These are phyloP conservation scores for Cheilosia soror DNA, from an alignment of 2,888 invertebrate genomes.

Conservation along the genomic window DNA sequence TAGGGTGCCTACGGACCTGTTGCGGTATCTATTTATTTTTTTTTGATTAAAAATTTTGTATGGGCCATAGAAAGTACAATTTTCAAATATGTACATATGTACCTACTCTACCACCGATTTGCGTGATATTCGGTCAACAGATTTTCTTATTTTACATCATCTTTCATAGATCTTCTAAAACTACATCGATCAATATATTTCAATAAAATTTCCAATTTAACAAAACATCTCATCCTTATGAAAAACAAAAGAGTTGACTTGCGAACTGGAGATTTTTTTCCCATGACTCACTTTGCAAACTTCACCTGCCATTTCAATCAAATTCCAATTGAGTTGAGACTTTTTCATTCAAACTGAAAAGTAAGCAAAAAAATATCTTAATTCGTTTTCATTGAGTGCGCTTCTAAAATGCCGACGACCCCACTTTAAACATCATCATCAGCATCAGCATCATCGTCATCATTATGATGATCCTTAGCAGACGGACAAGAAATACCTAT, in stretches of 20 bases:
- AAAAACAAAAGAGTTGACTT: constrained; percentile 46
- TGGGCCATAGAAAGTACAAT: no score
- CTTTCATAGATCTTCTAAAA: background rate
- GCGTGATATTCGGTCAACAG: no score
- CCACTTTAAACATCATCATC: constrained; percentile 56
- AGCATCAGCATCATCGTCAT: constrained; percentile 33
- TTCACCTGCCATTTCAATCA: constrained; percentile 55
- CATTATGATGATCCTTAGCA: constrained; percentile 42
- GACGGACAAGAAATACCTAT: constrained; percentile 14
- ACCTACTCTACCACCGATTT: no score
- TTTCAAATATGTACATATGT: no score
- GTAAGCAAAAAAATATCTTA: constrained; percentile 29
- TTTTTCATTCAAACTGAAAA: background rate
- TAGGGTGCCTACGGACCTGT: no score
- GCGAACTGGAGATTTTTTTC: background rate
- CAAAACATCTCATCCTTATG: background rate
- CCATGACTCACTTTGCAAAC: constrained; percentile 33
- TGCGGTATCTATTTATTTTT: no score
- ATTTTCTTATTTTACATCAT: no score
- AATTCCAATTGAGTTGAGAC: constrained; percentile 41
- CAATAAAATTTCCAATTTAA: background rate
- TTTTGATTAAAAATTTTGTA: no score
- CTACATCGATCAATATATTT: background rate
- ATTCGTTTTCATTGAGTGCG: constrained; percentile 55
- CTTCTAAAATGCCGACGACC: constrained; percentile 63